phyloP scores from a whole-genome alignment of 2,888 invertebrate genomes.

The Acanthosepion lycidas region DNA sequence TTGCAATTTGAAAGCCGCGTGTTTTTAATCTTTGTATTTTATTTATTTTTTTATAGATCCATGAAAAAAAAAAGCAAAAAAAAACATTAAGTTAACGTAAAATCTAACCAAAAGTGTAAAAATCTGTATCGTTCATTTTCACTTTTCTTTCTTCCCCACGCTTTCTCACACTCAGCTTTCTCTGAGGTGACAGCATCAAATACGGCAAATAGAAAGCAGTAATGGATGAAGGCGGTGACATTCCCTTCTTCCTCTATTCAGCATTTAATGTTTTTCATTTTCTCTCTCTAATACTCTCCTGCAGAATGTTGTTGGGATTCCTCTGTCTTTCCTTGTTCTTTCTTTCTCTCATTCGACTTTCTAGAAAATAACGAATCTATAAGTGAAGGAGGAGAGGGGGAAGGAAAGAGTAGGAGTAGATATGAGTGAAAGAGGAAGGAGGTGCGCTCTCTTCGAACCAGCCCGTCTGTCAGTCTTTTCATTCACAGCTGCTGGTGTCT shows the following conservation, averaged over 20 bases:
- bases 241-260: background rate
- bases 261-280: background rate
- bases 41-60: too few relatives aligned
- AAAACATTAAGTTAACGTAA: too few relatives aligned
- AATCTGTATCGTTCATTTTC: too few relatives aligned
- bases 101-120: too few relatives aligned
- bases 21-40: too few relatives aligned
- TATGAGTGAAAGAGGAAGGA: background rate
- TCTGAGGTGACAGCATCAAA: background rate
- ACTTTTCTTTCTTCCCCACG: background rate
- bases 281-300: background rate
- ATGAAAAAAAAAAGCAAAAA: too few relatives aligned
- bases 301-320: background rate
- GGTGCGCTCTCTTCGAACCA: background rate
- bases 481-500: conserved; percentile 33
- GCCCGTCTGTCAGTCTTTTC: background rate
- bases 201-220: background rate
- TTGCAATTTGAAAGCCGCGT: too few relatives aligned
- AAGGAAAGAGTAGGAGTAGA: background rate
- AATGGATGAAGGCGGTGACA: background rate
- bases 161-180: background rate
- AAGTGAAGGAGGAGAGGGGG: background rate
- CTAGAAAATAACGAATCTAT: background rate
- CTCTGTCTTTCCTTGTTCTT: background rate
- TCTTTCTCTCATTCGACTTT: background rate